Evolutionary conservation across 2,113 vertebrate species (phyloP).

Genomic region (Lepisosteus osseus): DNA sequence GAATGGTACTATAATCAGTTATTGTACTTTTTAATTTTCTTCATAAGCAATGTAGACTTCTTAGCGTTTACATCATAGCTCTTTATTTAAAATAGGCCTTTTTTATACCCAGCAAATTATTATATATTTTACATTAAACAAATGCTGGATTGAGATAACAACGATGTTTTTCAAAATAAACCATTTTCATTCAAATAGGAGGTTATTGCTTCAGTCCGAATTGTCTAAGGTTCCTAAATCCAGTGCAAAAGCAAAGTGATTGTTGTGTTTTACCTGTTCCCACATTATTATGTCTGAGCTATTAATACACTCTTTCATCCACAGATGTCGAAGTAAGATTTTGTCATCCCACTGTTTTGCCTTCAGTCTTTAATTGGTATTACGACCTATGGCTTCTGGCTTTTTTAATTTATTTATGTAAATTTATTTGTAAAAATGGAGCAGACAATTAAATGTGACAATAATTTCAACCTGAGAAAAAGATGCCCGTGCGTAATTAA

Average conservation of each 20-base stretch:
- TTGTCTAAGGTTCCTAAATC: constrained; percentile 51
- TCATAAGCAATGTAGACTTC: too few relatives aligned
- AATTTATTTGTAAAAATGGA: constrained; percentile 13
- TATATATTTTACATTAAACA: too few relatives aligned
- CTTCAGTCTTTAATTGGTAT: constrained; percentile 32
- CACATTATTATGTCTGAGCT: constrained; percentile 45
- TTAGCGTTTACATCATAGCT: too few relatives aligned
- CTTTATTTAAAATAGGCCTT: too few relatives aligned
- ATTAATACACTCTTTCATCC: constrained; percentile 38
- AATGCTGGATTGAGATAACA: too few relatives aligned
- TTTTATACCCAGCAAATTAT: too few relatives aligned
- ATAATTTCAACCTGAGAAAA: constrained; percentile 21
- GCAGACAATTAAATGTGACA: constrained; percentile 13
- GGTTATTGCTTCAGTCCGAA: constrained; percentile 39
- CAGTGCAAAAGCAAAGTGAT: constrained; percentile 50
- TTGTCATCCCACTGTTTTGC: constrained; percentile 31
- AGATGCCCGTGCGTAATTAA: constrained; percentile 18
- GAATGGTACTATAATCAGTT: background rate
- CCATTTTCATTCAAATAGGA: constrained; percentile 12
- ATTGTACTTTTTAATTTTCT: too few relatives aligned
- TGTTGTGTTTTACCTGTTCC: constrained; percentile 36
- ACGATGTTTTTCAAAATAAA: background rate
- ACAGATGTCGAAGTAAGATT: constrained; percentile 36
- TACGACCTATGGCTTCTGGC: constrained; percentile 20
- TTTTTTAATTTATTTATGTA: constrained; percentile 35